A percentile compares a stretch with the other conserved stretches of the same genome.
phyloP scores from a whole-genome alignment of 2,113 vertebrate genomes.

The Lagopus leucura region DNA sequence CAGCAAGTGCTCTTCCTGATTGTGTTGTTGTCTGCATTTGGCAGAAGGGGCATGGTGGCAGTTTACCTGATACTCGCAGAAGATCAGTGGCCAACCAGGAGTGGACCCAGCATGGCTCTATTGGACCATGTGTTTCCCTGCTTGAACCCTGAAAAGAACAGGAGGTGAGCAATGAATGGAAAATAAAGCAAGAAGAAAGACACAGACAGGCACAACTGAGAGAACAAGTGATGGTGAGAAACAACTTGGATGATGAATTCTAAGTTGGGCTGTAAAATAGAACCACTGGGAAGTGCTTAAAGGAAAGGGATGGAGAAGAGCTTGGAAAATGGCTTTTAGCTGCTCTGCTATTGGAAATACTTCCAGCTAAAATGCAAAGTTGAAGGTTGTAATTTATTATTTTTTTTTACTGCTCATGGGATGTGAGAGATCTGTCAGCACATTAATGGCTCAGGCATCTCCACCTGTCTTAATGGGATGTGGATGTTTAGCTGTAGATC shows the following conservation, averaged over 20 bases:
- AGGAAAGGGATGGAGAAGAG: background rate
- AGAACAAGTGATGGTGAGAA: accelerated
- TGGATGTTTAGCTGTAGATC: accelerated
- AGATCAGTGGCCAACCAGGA: background rate
- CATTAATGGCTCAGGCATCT: background rate
- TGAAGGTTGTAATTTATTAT: background rate
- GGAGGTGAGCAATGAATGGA: background rate
- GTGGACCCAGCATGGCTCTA: accelerated
- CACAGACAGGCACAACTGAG: background rate
- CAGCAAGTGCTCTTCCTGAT: background rate
- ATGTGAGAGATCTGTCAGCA: background rate
- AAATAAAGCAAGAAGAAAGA: background rate
- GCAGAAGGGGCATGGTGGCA: background rate
- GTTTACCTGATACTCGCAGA: background rate
- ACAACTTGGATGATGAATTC: background rate
- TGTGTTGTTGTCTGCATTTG: background rate
- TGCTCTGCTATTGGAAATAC: background rate
- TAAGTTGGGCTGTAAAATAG: background rate
- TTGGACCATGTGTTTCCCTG: accelerated
- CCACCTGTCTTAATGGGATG: background rate
- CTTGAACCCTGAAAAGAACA: background rate
- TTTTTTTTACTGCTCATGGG: accelerated
- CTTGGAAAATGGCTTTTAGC: accelerated
- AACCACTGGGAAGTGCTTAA: background rate
- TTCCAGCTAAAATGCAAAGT: background rate